Conservation (phyloP, 2,797 vertebrate species). For the Monodelphis domestica region DNA sequence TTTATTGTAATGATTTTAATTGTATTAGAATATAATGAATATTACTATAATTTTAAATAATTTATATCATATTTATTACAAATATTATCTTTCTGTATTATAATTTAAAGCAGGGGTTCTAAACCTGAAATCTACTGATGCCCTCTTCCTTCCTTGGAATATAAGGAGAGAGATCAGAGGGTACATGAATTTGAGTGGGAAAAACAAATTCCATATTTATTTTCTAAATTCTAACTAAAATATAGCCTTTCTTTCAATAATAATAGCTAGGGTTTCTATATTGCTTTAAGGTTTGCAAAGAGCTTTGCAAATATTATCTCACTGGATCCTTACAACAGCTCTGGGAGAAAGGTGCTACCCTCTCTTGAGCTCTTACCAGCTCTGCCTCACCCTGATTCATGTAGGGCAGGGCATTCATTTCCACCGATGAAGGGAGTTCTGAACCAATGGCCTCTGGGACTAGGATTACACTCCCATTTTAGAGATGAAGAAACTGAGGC, state of each 20-base stretch:
- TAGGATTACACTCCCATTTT: background rate
- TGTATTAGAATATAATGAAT: background rate
- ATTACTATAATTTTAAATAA: no score
- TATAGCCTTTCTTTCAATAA: background rate
- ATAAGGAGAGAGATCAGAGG: background rate
- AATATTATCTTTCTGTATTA: no score
- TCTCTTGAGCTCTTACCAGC: background rate
- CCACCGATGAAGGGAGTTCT: background rate
- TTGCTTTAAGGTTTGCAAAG: background rate
- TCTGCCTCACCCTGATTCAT: background rate
- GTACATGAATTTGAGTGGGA: background rate
- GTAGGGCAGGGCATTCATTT: background rate
- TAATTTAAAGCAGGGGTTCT: background rate
- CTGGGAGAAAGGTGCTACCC: background rate
- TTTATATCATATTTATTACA: no score
- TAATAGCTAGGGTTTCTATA: background rate
- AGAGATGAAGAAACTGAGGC: background rate
- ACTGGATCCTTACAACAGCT: background rate
- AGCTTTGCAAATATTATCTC: background rate
- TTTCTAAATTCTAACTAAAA: background rate
- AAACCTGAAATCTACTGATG: background rate
- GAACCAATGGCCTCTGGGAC: background rate
- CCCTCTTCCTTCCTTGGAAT: background rate
- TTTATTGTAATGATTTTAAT: background rate
- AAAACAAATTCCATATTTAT: background rate